Percentiles rank a stretch among this genome's conserved stretches.
Evolutionary conservation across 2,113 vertebrate species (phyloP).

Genomic region (Chunga burmeisteri): DNA sequence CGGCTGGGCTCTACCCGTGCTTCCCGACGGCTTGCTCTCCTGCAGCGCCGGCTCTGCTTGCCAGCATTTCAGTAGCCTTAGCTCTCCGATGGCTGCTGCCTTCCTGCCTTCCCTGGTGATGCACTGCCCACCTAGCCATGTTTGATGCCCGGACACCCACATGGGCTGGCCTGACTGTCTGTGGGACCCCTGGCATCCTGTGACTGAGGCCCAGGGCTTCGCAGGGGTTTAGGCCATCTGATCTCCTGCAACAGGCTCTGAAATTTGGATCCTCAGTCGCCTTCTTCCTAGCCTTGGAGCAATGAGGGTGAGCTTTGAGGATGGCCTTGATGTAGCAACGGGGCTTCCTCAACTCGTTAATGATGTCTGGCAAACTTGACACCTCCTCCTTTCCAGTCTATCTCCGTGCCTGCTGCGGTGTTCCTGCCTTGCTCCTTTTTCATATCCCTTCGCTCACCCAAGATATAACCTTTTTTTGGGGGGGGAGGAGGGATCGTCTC

Average conservation of each 20-base stretch:
- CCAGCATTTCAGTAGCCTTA: not conserved
- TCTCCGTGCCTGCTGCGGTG: rapidly evolving
- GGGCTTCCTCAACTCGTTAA: not conserved
- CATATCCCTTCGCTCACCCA: rapidly evolving
- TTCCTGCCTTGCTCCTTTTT: not conserved
- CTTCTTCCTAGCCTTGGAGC: not conserved
- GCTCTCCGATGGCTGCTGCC: not conserved
- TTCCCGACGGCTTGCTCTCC: not conserved
- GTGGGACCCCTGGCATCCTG: not conserved
- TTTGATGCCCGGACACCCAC: not conserved
- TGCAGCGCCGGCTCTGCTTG: not conserved
- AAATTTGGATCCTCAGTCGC: not conserved
- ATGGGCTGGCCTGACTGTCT: not conserved
- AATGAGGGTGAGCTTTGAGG: not conserved
- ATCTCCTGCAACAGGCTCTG: not conserved
- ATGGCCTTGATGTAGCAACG: not conserved
- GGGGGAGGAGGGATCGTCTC: not conserved
- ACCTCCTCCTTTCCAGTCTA: rapidly evolving
- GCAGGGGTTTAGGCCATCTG: not conserved
- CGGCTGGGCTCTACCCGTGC: not conserved
- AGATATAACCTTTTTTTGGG: rapidly evolving
- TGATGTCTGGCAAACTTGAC: not conserved
- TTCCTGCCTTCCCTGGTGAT: not conserved
- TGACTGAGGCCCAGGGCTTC: not conserved
- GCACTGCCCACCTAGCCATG: not conserved